phyloP scores from a whole-genome alignment of 2,797 vertebrate genomes.

The Typhlichthys eigenmanni region DNA sequence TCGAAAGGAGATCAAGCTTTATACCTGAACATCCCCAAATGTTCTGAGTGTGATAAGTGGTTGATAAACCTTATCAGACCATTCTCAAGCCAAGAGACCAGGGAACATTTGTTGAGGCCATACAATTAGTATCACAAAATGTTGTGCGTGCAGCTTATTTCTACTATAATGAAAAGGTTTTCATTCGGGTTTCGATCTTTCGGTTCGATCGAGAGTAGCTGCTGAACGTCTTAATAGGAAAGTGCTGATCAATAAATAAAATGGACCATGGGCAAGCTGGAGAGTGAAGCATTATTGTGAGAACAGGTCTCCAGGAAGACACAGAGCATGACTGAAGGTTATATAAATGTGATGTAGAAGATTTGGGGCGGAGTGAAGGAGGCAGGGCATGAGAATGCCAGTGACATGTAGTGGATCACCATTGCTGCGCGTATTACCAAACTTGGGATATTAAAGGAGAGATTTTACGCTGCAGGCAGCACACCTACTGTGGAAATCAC shows the following conservation, averaged over 20 bases:
- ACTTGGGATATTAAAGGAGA: conserved; percentile 75
- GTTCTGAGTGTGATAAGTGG: conserved; percentile 10
- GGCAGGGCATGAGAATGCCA: conserved; percentile 47
- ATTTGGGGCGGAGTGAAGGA: conserved; percentile 46
- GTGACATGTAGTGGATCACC: conserved; percentile 60
- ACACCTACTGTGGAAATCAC: conserved; percentile 52
- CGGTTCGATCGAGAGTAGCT: conserved; percentile 51
- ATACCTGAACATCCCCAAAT: background rate
- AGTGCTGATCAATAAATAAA: conserved; percentile 70
- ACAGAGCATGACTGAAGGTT: conserved; percentile 20
- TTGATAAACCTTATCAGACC: conserved; percentile 38
- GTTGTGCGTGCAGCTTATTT: conserved; percentile 36
- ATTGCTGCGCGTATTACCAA: conserved; percentile 70
- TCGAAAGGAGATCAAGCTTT: too few relatives aligned
- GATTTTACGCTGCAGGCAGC: conserved; percentile 48
- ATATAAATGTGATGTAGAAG: conserved; percentile 59
- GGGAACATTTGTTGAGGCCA: conserved; percentile 45
- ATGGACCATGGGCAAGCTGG: conserved; percentile 20
- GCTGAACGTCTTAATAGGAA: conserved; percentile 57
- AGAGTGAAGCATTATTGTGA: conserved; percentile 43
- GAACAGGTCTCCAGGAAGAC: conserved; percentile 15
- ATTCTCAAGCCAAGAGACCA: conserved; percentile 25
- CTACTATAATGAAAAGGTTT: conserved; percentile 65
- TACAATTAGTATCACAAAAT: conserved; percentile 49
- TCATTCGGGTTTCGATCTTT: conserved; percentile 50